Base-by-base conservation (phyloP, 1,140 invertebrate species). In the Euglossa dilemma region DNA sequence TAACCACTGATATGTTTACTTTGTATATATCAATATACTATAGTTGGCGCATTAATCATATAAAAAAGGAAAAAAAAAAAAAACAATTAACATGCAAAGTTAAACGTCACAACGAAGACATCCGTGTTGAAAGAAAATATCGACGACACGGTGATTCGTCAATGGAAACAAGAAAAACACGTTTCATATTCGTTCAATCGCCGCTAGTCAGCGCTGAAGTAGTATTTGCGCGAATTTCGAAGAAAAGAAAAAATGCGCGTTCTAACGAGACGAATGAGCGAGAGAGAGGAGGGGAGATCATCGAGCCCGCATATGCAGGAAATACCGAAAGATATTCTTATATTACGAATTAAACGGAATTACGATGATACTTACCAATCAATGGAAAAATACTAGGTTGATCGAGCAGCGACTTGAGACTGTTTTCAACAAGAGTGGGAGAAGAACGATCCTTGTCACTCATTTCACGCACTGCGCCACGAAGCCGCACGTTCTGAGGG, bases 361-460 rank as follows among this genome's bases (percentile, higher is more conserved):
- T 47, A 57, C 59, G n/a, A 14, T 14, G 61, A 54, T 90, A 96
- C 96, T 96, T 93, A 97, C 96, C 96, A 94, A 97, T 97, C 88
- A 96, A 95, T 93, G 96, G 96, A 95, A 97, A 97, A 94, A 96
- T 96, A 95, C 96, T 96, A 93, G 96, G 96, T 91, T 96, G 95
- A 94, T 96, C 96, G 94, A 96, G 96, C 94, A 96, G 95, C 87
- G 95, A 96, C 95, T 97, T 97, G 95, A 97, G 96, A 95, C 96
- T 96, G 95, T 96, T 96, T 96, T 97, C 96, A 95, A 96, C 96
- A 93, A 96, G 96, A 95, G 95, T 96, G 94, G 96, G 96, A 95
- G 96, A 96, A 93, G 96, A 96, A 95, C 96, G 95, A 95, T 96
- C 96, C 95, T 96, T 96, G 95, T 97, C 96, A 95, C 96, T 97